Conservation (phyloP, 2,888 invertebrate species). For the Cephus rjabovi region DNA sequence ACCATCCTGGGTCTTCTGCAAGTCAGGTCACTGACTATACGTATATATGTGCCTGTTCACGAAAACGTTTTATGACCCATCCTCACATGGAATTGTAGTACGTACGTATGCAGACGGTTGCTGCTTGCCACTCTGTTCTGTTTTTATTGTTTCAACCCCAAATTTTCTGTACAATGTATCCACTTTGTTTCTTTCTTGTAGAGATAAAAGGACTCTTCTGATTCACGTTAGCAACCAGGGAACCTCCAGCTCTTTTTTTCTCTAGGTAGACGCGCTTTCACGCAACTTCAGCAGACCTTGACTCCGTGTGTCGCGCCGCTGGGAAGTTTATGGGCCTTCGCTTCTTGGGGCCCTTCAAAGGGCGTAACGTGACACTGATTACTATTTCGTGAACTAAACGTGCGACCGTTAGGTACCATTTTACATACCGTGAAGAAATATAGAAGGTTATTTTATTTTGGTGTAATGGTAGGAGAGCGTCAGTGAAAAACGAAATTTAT, state of each 20-base stretch:
- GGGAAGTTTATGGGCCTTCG: slow-evolving; percentile 46
- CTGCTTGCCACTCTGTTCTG: neutral
- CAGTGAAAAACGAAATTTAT: neutral
- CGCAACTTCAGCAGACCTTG: slow-evolving; percentile 42
- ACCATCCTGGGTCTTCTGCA: neutral
- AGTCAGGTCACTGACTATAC: neutral
- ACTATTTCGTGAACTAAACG: slow-evolving; percentile 43
- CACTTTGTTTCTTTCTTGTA: neutral
- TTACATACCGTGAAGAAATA: neutral
- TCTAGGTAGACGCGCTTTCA: slow-evolving; percentile 21
- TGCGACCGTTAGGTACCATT: neutral
- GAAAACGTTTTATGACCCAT: neutral
- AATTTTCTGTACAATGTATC: neutral
- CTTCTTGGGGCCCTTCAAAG: slow-evolving; percentile 44
- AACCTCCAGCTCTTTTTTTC: neutral
- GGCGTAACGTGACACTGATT: slow-evolving; percentile 52
- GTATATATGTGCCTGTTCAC: neutral
- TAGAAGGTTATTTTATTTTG: neutral
- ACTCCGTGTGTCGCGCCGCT: slow-evolving; percentile 45
- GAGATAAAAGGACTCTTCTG: neutral
- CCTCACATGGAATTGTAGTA: neutral
- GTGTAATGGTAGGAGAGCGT: neutral
- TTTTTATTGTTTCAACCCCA: neutral
- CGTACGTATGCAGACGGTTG: neutral
- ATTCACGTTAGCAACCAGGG: neutral